Evolutionary conservation across 2,113 vertebrate species (phyloP), one percentile per base, ranked within the genome.

Genomic region (Axis porcinus): DNA sequence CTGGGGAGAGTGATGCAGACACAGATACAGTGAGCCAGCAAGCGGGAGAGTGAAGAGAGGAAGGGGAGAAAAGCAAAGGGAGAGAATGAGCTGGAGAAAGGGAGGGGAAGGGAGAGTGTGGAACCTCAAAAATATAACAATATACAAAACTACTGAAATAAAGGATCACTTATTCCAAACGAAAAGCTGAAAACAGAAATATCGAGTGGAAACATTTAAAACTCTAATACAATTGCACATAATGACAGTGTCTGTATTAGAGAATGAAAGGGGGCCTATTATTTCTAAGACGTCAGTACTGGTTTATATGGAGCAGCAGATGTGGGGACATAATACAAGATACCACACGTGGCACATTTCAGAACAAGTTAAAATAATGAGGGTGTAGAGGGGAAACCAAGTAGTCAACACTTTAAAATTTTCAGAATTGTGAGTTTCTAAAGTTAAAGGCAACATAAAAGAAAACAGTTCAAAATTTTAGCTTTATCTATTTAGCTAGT

Each of bases 151-250:
- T 15, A 28, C 85, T 97, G 82, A 97, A 91, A 96, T 89, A 94
- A 98, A 58, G n/a, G 78, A 45, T 93, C 60, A 86, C 96, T 97
- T 97, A 96, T 97, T 97, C 83, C 55, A 12, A 50, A 92, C 27
- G 52, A 47, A 54, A 70, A 98, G 95, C 1, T 3, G 78, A 97
- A 98, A 96, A 58, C 60, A 83, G 83, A 96, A 97, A 81, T 55
- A 60, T 6, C 45, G 70, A 94, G 87, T 81, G 57, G 94, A 91
- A 97, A 96, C 91, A 76, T 47, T n/a, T 78, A 54, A 85, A 74
- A 52, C 83, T 92, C 74, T 94, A 92, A 78, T 1, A 23, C 62
- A 94, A 92, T 97, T 86, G 52, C 60, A 96, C 91, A 96, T 62
- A 87, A 86, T 54, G 94, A 94, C 95, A 94, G 96, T 86, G 94